Evolutionary conservation across 2,113 vertebrate genomes (phyloP), one percentile per base, ranked within the genome.

Genomic region (Nipponia nippon): DNA sequence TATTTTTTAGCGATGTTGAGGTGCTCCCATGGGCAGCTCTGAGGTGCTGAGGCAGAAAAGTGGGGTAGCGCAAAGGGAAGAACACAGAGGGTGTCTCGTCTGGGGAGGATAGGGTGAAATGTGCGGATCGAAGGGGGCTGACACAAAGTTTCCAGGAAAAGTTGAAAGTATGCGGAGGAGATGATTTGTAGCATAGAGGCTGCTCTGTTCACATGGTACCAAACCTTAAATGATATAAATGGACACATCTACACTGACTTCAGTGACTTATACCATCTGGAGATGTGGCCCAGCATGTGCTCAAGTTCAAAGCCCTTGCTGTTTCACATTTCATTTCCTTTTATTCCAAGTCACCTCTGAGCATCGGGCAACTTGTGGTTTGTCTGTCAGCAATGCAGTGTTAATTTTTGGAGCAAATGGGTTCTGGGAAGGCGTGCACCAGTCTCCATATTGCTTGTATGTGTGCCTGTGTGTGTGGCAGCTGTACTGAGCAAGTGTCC

Each of bases 41-140:
- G 63, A 73, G 38, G 8, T 82, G 15, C 36, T 63, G 53, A 91
- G 36, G 36, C 49, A 67, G 72, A 38, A 77, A 81, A 59, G 16
- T 47, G 29, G 46, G 10, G 6, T 75, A 50, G 67, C 22, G 53
- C 26, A 58, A 17, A 83, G 27, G 66, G 53, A 10, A 81, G 26
- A 70, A 49, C 50, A 46, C 14, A 59, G 27, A 72, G 12, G 5
- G 3, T 78, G 38, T 56, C 44, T 55, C 1, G 1, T 50, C 38
- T 55, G 47, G 32, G 44, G 22, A 70, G 11, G 16, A 55, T 6
- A 6, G 22, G 8, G n/a, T 75, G 34, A 78, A 36, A 40, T 26
- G 14, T 6, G 10, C 9, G 27, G 3, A 47, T 84, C 0, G 38
- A 87, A 52, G 8, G 15, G n/a, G 7, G 1, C 69, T 65, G n/a